Evolutionary conservation across 2,797 vertebrate genomes (phyloP).

Genomic region (Rhyacichthys aspro): DNA sequence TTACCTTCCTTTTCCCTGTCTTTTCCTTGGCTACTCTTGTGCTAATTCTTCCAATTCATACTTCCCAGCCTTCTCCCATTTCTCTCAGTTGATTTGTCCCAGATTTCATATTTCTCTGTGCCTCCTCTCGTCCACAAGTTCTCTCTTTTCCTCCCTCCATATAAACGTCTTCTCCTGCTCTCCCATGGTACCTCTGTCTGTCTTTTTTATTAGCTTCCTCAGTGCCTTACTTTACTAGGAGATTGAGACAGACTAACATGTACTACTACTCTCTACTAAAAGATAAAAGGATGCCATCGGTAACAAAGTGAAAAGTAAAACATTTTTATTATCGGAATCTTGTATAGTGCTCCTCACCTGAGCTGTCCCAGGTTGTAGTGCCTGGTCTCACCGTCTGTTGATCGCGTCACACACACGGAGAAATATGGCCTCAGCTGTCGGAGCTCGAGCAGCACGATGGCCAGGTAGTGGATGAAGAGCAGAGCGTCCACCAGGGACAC

Average conservation of each 20-base stretch:
- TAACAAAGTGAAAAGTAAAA: neutral
- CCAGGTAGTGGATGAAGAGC: constrained; percentile 98
- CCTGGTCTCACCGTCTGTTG: constrained; percentile 88
- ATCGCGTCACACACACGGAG: constrained; percentile 88
- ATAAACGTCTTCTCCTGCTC: neutral
- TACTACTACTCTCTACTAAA: neutral
- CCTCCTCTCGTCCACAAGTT: constrained; percentile 22
- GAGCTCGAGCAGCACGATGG: constrained; percentile 93
- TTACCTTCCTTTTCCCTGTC: constrained; percentile 4
- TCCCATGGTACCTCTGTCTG: constrained; percentile 4
- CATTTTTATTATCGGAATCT: too few species aligned
- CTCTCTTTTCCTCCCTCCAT: constrained; percentile 17
- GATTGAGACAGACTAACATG: neutral
- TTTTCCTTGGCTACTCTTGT: neutral
- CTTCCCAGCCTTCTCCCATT: neutral
- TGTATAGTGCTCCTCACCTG: constrained; percentile 80
- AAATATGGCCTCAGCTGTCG: constrained; percentile 91
- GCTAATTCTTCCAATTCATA: constrained; percentile 14
- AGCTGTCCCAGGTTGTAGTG: constrained; percentile 94
- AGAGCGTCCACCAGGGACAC: constrained; percentile 95
- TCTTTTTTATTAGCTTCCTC: constrained; percentile 5
- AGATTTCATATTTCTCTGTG: constrained; percentile 29
- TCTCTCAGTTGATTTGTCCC: constrained; percentile 35
- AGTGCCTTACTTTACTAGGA: too few species aligned
- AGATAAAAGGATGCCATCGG: too few species aligned